Evolutionary conservation across 1,140 invertebrate genomes (phyloP).

Genomic region (Pteromalus puparum): DNA sequence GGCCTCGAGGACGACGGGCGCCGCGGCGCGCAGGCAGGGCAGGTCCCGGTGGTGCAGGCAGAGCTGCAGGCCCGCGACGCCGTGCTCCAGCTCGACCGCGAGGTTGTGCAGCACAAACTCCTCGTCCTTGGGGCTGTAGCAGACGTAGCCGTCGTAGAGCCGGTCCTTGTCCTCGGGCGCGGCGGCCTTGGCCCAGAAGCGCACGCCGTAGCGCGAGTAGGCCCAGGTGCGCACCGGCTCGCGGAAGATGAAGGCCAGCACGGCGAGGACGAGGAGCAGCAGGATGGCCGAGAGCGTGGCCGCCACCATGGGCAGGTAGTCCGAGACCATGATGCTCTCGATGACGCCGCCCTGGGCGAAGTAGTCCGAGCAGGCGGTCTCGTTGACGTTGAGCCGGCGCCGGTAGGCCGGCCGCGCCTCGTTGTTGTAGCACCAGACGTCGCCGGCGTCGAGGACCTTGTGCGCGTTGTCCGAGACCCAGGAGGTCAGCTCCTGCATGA

Average conservation of each 20-base stretch:
- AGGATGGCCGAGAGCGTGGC: slow-evolving; percentile 85
- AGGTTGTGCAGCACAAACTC: slow-evolving; percentile 91
- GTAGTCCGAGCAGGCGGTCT: slow-evolving; percentile 88
- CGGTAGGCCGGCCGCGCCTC: slow-evolving; percentile 83
- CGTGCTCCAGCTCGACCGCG: slow-evolving; percentile 88
- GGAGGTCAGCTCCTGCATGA: slow-evolving; percentile 88
- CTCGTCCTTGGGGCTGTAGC: slow-evolving; percentile 95
- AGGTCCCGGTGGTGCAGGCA: slow-evolving; percentile 92
- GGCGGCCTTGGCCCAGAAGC: slow-evolving; percentile 79
- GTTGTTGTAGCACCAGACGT: slow-evolving; percentile 88
- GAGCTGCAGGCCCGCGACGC: slow-evolving; percentile 82
- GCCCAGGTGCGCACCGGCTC: slow-evolving; percentile 91
- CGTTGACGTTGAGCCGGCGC: slow-evolving; percentile 87
- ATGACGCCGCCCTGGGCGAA: slow-evolving; percentile 88
- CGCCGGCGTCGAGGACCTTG: slow-evolving; percentile 85
- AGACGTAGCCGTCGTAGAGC: slow-evolving; percentile 93
- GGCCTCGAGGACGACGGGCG: slow-evolving; percentile 88
- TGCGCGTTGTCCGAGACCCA: slow-evolving; percentile 89
- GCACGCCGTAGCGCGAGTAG: slow-evolving; percentile 89
- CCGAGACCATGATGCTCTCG: slow-evolving; percentile 87
- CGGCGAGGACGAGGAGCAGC: slow-evolving; percentile 83
- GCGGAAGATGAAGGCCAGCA: slow-evolving; percentile 88
- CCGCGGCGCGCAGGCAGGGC: slow-evolving; percentile 84
- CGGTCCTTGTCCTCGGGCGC: slow-evolving; percentile 85
- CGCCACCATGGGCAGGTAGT: slow-evolving; percentile 90